Evolutionary conservation across 2,113 vertebrate genomes (phyloP).

Genomic region (Pedetes capensis): DNA sequence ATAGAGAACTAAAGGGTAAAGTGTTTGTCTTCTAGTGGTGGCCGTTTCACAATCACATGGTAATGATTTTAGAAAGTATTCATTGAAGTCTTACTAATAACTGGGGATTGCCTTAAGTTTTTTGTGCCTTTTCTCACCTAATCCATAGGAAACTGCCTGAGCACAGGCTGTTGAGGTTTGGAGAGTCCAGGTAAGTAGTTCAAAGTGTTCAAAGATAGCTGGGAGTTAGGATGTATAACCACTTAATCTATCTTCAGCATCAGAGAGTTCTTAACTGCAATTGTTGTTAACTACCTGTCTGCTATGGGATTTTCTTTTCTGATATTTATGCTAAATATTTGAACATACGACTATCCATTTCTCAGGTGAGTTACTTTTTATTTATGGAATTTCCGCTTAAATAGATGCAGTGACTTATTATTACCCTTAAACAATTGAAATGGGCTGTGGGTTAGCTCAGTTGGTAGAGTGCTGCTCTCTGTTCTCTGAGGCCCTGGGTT

Average conservation of each 20-base stretch:
- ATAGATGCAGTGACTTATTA: neutral
- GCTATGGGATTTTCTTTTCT: neutral
- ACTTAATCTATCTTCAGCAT: neutral
- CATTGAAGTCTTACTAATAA: neutral
- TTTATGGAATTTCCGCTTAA: neutral
- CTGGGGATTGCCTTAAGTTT: neutral
- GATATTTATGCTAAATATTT: neutral
- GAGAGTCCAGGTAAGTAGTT: neutral
- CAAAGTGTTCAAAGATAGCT: conserved; percentile 40
- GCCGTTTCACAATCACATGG: neutral
- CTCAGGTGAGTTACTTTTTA: neutral
- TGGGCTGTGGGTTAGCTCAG: too few species aligned
- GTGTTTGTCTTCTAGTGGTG: neutral
- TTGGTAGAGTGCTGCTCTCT: too few species aligned
- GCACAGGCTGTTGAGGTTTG: neutral
- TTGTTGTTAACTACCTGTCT: neutral
- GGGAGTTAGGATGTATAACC: neutral
- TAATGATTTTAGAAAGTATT: neutral
- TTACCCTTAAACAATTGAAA: neutral
- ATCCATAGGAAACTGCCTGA: neutral
- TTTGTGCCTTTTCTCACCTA: conserved; percentile 23
- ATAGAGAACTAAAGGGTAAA: neutral
- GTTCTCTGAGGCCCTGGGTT: too few species aligned
- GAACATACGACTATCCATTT: neutral
- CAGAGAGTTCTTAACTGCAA: neutral